Evolutionary conservation across 2,888 invertebrate species (phyloP), one percentile per base, ranked within the genome.

Genomic region (Eristalinus aeneus): DNA sequence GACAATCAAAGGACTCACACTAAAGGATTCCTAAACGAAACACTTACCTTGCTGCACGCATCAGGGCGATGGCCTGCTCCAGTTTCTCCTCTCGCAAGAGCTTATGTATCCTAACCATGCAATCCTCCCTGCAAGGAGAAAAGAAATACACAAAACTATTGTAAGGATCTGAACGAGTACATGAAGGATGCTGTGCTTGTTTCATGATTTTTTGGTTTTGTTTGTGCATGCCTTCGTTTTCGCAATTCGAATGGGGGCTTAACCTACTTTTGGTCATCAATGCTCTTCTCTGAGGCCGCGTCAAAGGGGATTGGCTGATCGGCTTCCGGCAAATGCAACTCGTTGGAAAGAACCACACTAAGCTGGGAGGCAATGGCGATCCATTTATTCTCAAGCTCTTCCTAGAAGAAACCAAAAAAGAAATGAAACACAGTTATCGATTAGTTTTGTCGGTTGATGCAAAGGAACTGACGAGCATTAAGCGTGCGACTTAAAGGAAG

Each of bases 231-330:
- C n/a, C n/a, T 12, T 2, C 16, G 16, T 6, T 46, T 8, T 8
- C 1, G 1, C 46, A 46, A 9, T 12, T 12, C 56, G 23, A 56
- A 22, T 56, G 12, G 56, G 11, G 36, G 46, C 60, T 64, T 76
- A 36, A 92, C 93, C 91, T 93, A 97, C 97, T 96, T 97, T 93
- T 98, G 98, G 90, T 97, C 96, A 90, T 98, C 97, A 81, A 97
- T 96, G 56, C 96, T 95, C 53, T 95, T 94, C 88, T 97, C 97
- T 4, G 96, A 96, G 0, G 97, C 95, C 12, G 97, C 97, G 93
- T 98, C 98, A 91, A 97, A 97, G 0, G 98, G 98, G 80, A 96
- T 94, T 0, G 95, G 94, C 88, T 95, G 94, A 56, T 94, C 93
- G 6, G 93, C 92, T 69, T 93, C 93, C 0, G 90, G 88, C 53